These are phyloP conservation scores for Imbricaverruca yamaguchii DNA, from an alignment of 2,888 invertebrate species.

Conservation along the genomic window DNA sequence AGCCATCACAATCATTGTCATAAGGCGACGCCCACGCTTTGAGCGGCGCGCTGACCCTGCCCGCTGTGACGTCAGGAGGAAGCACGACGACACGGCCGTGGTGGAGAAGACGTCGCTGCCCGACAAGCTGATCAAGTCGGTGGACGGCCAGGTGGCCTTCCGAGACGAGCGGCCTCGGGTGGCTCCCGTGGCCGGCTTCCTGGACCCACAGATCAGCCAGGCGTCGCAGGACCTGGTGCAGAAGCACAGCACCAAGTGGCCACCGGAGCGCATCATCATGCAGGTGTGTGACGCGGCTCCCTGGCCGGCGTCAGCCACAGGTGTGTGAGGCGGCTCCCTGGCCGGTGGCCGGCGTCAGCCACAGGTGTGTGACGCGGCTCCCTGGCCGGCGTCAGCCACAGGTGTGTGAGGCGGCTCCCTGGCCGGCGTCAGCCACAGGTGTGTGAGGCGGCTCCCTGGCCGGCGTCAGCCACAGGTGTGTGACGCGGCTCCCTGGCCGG, in stretches of 20 bases:
- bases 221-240: conserved; percentile 40
- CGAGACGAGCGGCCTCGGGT: conserved; percentile 40
- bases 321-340: too few relatives aligned
- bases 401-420: too few relatives aligned
- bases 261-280: conserved; percentile 39
- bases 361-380: too few relatives aligned
- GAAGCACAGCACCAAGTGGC: conserved; percentile 36
- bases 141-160: conserved; percentile 41
- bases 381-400: too few relatives aligned
- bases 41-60: background rate
- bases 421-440: too few relatives aligned
- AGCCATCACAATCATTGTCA: too few relatives aligned
- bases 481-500: too few relatives aligned
- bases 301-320: too few relatives aligned
- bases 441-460: too few relatives aligned
- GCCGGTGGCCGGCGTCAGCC: too few relatives aligned
- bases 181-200: conserved; percentile 42
- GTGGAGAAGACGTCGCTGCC: conserved; percentile 42
- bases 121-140: conserved; percentile 39
- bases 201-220: conserved; percentile 40
- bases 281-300: conserved; percentile 37
- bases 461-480: too few relatives aligned
- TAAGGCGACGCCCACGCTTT: too few relatives aligned
- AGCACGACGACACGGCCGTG: conserved; percentile 41
- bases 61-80: conserved; percentile 38